phyloP scores from a whole-genome alignment of 1,140 invertebrate genomes.

The Platyscapa corneri region DNA sequence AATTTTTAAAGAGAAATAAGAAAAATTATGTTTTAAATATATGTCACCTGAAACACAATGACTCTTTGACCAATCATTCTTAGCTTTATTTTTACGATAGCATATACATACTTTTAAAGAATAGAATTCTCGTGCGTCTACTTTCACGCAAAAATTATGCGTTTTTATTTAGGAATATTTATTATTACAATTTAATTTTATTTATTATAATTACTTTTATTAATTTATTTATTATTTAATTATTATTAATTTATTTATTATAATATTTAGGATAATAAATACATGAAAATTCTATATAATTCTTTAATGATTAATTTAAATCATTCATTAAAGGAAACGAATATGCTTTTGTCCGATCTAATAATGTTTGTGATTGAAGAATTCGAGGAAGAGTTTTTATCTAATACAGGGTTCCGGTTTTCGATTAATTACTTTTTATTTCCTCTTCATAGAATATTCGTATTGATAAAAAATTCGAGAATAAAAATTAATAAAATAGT shows the following conservation, averaged over 20 bases:
- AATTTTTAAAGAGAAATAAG: not conserved
- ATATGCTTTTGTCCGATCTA: too few species aligned
- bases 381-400: not conserved
- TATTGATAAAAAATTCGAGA: not conserved
- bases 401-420: not conserved
- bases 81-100: not conserved
- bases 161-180: too few species aligned
- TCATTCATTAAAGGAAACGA: too few species aligned
- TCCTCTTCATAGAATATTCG: too few species aligned
- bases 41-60: not conserved
- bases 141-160: slow-evolving; percentile 11
- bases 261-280: too few species aligned
- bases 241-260: too few species aligned
- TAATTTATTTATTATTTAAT: too few species aligned
- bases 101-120: not conserved
- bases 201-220: too few species aligned
- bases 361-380: not conserved
- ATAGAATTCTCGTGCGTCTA: not conserved
- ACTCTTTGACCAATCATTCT: slow-evolving; percentile 3
- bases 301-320: not conserved
- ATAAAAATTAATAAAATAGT: not conserved
- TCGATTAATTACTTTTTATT: not conserved
- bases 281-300: not conserved
- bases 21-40: slow-evolving; percentile 17
- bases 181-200: too few species aligned